These are phyloP conservation scores for Agrilus mali DNA, from an alignment of 2,888 invertebrate species.

Conservation along the genomic window DNA sequence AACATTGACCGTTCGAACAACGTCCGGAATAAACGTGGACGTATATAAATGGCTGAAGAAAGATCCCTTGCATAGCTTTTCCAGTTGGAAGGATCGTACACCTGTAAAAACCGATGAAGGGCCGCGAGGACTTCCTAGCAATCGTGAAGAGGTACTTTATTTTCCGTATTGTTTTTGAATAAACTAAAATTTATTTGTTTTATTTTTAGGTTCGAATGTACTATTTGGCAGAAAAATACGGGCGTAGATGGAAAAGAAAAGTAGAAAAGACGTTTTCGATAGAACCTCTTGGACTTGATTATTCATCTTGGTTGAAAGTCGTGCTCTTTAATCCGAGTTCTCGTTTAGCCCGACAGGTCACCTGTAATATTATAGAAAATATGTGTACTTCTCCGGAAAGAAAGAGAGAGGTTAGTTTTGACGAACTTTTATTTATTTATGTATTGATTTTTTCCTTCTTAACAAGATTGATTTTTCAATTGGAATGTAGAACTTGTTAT, in stretches of 20 bases:
- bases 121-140: constrained; percentile 20
- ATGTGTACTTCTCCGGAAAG: constrained; percentile 58
- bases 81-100: constrained; percentile 57
- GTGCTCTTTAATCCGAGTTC: constrained; percentile 88
- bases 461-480: no score
- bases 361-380: constrained; percentile 78
- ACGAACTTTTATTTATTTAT: background rate
- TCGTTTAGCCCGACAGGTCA: constrained; percentile 74
- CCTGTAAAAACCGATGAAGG: constrained; percentile 34
- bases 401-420: constrained; percentile 44
- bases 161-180: background rate
- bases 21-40: constrained; percentile 48
- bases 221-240: constrained; percentile 67
- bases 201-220: constrained; percentile 26
- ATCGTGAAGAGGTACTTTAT: constrained; percentile 20
- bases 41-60: constrained; percentile 62
- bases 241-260: constrained; percentile 46
- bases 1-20: constrained; percentile 22
- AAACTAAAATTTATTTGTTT: constrained; percentile 5
- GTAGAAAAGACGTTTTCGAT: constrained; percentile 37
- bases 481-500: background rate
- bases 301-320: constrained; percentile 79
- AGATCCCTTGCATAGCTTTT: constrained; percentile 54
- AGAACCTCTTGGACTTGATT: constrained; percentile 37
- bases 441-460: no score